Base-by-base conservation (phyloP, 2,797 vertebrate species). In the Tamandua tetradactyla region DNA sequence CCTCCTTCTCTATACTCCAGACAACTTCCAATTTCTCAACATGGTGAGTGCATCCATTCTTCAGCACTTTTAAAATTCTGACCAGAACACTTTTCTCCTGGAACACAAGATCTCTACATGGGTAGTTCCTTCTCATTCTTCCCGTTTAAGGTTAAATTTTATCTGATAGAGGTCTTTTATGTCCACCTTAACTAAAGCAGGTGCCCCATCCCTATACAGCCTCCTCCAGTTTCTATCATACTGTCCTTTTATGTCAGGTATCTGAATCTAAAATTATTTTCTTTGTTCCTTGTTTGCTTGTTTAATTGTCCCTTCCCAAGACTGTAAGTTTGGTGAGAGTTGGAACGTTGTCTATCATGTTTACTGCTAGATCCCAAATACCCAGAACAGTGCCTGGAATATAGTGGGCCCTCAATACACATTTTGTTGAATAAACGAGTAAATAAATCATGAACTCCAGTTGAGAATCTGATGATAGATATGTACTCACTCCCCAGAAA, bases 341-440 rank as follows among this genome's bases (percentile, higher is more conserved):
- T 86, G 83, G 80, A 55, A 75, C 79, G 15, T 85, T 83, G 4
- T 40, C 49, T 87, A 55, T 84, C 14, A 78, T 55, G 9, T 87
- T 76, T 80, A n/a, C 52, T 84, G 2, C 57, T 96, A n/a, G 27
- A 40, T 66, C 5, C 25, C 17, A 72, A 87, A 20, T n/a, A 87
- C 30, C 64, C 15, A 74, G 44, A 59, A 87, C 27, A 72, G 55
- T 64, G 8, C 44, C 49, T 57, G 12, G 40, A 61, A 76, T 61
- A 76, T 14, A 49, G 37, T 37, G n/a, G 27, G 27, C 40, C 42
- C 18, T 76, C 62, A 80, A 71, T 42, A 69, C 20, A 55, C 44
- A 82, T 55, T 86, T n/a, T 91, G 72, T 52, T 91, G 78, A 78
- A 84, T 94, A 83, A 69, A 59, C 81, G 12, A 94, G 59, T 57